A percentile compares a stretch with the other conserved stretches of the same genome.
These are phyloP conservation scores for Chirona hameri DNA, from an alignment of 2,888 invertebrate genomes.

Conservation along the genomic window DNA sequence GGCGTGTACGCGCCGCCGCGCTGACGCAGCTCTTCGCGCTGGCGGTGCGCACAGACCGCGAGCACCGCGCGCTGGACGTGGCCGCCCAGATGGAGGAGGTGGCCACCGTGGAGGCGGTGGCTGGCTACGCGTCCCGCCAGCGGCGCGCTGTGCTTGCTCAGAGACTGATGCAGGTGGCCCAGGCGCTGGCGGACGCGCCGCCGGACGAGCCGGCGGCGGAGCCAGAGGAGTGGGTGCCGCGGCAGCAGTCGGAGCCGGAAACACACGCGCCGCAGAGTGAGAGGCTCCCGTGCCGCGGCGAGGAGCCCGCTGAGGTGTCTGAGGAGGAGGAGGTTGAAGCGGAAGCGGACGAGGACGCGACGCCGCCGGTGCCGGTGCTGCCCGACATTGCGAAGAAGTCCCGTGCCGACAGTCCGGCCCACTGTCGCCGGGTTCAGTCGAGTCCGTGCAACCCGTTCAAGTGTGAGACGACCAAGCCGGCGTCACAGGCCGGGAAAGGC, in stretches of 20 bases:
- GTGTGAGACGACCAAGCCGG: background rate
- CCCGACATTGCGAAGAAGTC: background rate
- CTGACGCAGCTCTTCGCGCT: constrained; percentile 33
- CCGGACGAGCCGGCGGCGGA: background rate
- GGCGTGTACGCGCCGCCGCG: constrained; percentile 3
- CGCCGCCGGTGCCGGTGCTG: background rate
- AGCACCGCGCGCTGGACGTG: constrained; percentile 38
- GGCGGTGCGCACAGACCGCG: constrained; percentile 36
- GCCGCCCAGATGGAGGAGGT: background rate
- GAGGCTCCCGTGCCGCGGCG: background rate
- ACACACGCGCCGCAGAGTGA: background rate
- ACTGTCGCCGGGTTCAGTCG: too few species aligned
- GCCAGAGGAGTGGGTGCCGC: background rate
- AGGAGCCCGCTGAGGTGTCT: background rate
- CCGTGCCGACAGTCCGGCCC: background rate
- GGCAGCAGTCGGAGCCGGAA: background rate
- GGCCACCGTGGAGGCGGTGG: constrained; percentile 3
- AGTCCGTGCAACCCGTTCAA: background rate
- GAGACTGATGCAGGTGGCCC: constrained; percentile 1
- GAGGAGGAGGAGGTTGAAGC: background rate
- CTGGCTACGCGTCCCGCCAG: constrained; percentile 23
- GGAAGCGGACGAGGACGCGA: background rate
- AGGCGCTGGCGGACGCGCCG: background rate
- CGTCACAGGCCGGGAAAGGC: background rate
- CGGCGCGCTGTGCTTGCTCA: background rate